A percentile compares a stretch with the other conserved stretches of the same genome.
phyloP scores from a whole-genome alignment of 1,140 invertebrate genomes.

The Dendroctonus valens region DNA sequence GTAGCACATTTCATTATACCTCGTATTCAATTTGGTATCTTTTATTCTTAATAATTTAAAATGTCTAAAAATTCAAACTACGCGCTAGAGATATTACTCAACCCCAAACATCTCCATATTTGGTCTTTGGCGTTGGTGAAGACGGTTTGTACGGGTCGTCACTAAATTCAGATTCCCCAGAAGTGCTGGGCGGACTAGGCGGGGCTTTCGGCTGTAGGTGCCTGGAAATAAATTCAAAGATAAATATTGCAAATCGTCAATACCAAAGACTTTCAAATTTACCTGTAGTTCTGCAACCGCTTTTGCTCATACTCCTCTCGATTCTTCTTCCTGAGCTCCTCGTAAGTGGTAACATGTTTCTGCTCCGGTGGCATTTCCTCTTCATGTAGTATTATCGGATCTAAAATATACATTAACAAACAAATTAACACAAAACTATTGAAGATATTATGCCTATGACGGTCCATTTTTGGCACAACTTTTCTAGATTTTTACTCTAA shows the following conservation, averaged over 20 bases:
- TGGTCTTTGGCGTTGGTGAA: conserved; percentile 29
- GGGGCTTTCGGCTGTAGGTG: neutral
- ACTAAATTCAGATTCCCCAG: neutral
- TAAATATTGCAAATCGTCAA: conserved; percentile 1
- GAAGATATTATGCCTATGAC: too few relatives aligned
- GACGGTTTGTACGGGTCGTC: conserved; percentile 4
- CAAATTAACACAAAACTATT: too few relatives aligned
- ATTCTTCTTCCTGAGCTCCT: conserved; percentile 60
- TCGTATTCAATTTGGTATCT: too few relatives aligned
- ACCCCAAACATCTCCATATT: conserved; percentile 40
- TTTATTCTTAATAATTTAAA: too few relatives aligned
- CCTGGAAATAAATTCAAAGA: neutral
- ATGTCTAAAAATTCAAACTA: too few relatives aligned
- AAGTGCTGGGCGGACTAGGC: neutral
- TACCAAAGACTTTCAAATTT: conserved; percentile 8
- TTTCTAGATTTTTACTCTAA: too few relatives aligned
- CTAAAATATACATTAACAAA: conserved; percentile 21
- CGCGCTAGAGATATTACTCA: neutral
- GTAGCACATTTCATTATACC: too few relatives aligned
- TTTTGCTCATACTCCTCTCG: conserved; percentile 58
- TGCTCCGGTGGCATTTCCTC: conserved; percentile 49
- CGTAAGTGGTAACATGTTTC: conserved; percentile 54
- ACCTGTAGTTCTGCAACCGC: conserved; percentile 40
- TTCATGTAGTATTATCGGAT: conserved; percentile 44
- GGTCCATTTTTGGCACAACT: too few relatives aligned